phyloP scores from a whole-genome alignment of 2,797 vertebrate genomes.

The Tinamus major region DNA sequence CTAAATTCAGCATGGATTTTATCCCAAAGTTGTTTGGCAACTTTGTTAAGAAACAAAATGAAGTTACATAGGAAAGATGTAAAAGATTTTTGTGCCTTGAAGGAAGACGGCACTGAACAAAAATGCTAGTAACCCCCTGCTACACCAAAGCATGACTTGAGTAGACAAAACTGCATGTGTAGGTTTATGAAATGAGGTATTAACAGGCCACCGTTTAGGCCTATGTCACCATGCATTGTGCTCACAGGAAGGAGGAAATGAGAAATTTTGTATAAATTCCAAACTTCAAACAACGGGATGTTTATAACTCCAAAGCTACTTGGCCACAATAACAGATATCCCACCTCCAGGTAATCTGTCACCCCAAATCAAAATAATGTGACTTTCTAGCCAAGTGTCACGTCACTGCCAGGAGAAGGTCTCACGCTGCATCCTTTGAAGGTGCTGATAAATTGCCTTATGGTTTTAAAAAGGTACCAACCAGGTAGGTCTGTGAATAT shows the following conservation, averaged over 20 bases:
- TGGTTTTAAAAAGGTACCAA: background rate
- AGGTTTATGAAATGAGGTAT: conserved; percentile 35
- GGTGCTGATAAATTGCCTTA: background rate
- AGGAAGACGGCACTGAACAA: background rate
- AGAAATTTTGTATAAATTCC: conserved; percentile 67
- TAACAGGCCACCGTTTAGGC: conserved; percentile 27
- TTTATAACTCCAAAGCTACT: conserved; percentile 19
- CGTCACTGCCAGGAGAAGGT: background rate
- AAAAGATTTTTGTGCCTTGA: background rate
- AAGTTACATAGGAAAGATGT: background rate
- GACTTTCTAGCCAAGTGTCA: background rate
- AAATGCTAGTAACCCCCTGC: background rate
- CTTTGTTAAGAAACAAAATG: background rate
- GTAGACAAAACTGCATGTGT: background rate
- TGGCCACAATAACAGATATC: conserved; percentile 13
- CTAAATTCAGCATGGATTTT: background rate
- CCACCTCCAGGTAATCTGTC: conserved; percentile 36
- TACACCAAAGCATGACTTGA: conserved; percentile 54
- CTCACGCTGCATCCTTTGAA: background rate
- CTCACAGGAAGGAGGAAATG: conserved; percentile 75
- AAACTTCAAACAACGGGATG: conserved; percentile 69
- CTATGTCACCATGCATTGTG: conserved; percentile 63
- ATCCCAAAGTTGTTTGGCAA: background rate
- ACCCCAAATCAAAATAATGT: background rate
- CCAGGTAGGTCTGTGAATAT: background rate